These are phyloP conservation scores for Syritta pipiens DNA, from an alignment of 2,888 invertebrate species.

Conservation along the genomic window DNA sequence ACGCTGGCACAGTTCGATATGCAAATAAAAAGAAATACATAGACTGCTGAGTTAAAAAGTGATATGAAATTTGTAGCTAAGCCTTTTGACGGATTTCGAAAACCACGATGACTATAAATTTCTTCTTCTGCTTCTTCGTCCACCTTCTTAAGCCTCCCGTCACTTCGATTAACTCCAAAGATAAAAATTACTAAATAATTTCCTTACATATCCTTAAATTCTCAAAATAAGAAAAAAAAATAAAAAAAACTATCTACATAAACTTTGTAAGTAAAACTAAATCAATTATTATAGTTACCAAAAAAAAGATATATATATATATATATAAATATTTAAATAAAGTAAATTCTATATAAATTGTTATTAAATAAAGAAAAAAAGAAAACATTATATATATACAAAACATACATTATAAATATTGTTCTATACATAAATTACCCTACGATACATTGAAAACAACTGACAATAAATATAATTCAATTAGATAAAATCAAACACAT, in stretches of 20 bases:
- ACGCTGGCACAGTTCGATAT: too few relatives aligned
- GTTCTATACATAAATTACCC: constrained; percentile 42
- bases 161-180: too few relatives aligned
- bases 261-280: constrained; percentile 40
- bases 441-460: constrained; percentile 75
- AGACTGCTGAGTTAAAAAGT: too few relatives aligned
- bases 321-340: constrained; percentile 21
- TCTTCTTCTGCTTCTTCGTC: too few relatives aligned
- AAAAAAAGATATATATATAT: too few relatives aligned
- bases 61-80: too few relatives aligned
- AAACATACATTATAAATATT: constrained; percentile 48
- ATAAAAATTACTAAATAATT: too few relatives aligned
- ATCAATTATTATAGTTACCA: constrained; percentile 45
- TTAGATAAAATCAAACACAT: constrained; percentile 17
- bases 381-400: constrained; percentile 19
- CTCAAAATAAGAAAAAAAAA: constrained; percentile 20
- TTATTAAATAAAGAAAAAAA: constrained; percentile 62
- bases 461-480: constrained; percentile 76
- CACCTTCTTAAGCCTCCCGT: too few relatives aligned
- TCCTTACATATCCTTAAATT: constrained; percentile 28
- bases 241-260: constrained; percentile 26
- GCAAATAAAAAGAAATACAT: too few relatives aligned
- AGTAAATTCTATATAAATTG: constrained; percentile 38
- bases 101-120: too few relatives aligned
- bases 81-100: too few relatives aligned